Percentiles rank a stretch among this genome's conserved stretches.
Evolutionary conservation across 2,888 invertebrate genomes (phyloP).

Genomic region (Chrysina gloriosa): DNA sequence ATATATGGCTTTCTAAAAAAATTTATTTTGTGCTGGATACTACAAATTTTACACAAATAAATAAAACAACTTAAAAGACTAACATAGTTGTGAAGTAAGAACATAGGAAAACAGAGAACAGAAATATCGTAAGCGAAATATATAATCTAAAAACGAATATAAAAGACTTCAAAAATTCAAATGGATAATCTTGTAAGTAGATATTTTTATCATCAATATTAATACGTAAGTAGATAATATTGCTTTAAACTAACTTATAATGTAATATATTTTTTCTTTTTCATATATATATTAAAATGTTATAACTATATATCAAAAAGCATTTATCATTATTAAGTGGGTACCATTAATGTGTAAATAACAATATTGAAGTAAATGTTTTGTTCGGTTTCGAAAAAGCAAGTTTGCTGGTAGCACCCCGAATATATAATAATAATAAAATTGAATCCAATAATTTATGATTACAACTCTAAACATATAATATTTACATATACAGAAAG

Average conservation of each 20-base stretch:
- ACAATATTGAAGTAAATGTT: constrained; percentile 34
- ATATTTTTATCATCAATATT: constrained; percentile 31
- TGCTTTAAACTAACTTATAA: constrained; percentile 42
- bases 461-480: constrained; percentile 49
- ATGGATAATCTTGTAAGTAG: constrained; percentile 37
- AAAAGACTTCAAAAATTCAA: constrained; percentile 40
- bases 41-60: constrained; percentile 46
- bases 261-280: constrained; percentile 40
- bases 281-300: constrained; percentile 42
- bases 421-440: constrained; percentile 48
- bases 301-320: constrained; percentile 43
- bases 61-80: constrained; percentile 54
- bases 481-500: constrained; percentile 59
- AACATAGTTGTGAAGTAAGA: constrained; percentile 59
- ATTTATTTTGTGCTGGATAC: constrained; percentile 60
- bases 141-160: constrained; percentile 34
- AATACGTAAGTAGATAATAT: constrained; percentile 43
- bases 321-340: constrained; percentile 38
- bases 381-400: constrained; percentile 52
- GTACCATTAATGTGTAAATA: constrained; percentile 40
- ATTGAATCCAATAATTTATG: constrained; percentile 52
- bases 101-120: constrained; percentile 53
- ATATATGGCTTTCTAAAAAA: constrained; percentile 40
- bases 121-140: constrained; percentile 37
- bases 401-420: constrained; percentile 58